A percentile compares a stretch with the other conserved stretches of the same genome.
phyloP scores from a whole-genome alignment of 2,797 vertebrate genomes.

The Melanotaenia boesemani region DNA sequence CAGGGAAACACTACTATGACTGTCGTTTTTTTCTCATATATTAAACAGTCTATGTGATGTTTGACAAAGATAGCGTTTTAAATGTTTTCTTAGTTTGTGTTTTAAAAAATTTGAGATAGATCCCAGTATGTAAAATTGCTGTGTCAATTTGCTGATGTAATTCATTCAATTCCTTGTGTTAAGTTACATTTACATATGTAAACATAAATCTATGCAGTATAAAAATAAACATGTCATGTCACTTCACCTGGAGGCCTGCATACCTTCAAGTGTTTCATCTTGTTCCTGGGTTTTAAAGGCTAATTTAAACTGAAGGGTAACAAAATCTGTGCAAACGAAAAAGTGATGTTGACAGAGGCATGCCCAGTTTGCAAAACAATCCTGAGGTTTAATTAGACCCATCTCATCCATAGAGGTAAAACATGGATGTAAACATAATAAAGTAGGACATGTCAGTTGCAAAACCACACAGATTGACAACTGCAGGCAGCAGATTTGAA shows the following conservation, averaged over 20 bases:
- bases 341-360: neutral
- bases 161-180: neutral
- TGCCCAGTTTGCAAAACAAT: neutral
- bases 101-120: neutral
- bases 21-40: neutral
- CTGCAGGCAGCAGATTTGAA: neutral
- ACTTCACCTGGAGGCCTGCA: neutral
- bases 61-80: neutral
- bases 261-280: neutral
- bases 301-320: neutral
- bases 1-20: neutral
- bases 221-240: neutral
- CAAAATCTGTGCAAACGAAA: neutral
- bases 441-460: neutral
- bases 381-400: conserved; percentile 9
- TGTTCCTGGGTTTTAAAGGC: neutral
- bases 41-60: neutral
- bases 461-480: neutral
- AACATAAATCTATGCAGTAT: neutral
- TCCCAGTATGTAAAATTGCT: neutral
- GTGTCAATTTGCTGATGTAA: neutral
- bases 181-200: neutral
- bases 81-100: neutral
- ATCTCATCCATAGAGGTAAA: neutral
- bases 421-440: neutral